Percentiles rank a stretch among this genome's conserved stretches.
phyloP scores from a whole-genome alignment of 2,113 vertebrate genomes.

The Poeciliopsis prolifica region DNA sequence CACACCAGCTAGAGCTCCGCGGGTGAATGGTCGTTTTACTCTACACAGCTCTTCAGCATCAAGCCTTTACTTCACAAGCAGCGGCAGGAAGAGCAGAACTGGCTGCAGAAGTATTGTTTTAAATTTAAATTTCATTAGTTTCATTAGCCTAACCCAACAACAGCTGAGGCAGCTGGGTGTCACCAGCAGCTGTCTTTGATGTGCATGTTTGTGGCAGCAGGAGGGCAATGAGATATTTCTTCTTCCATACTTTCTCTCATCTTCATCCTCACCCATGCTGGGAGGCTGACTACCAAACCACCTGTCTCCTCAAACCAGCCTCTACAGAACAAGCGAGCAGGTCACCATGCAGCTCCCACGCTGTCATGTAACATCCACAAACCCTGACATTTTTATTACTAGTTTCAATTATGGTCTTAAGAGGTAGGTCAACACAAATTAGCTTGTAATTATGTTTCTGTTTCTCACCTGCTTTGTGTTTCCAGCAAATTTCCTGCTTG shows the following conservation, averaged over 20 bases:
- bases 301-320: slow-evolving; percentile 54
- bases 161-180: slow-evolving; percentile 29
- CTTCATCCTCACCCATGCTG: slow-evolving; percentile 59
- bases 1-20: slow-evolving; percentile 9
- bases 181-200: slow-evolving; percentile 50
- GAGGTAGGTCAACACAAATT: too few species aligned
- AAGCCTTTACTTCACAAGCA: not conserved
- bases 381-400: too few species aligned
- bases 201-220: slow-evolving; percentile 56
- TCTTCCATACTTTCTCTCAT: slow-evolving; percentile 35
- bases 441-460: not conserved
- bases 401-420: too few species aligned
- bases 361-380: not conserved
- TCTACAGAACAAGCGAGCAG: not conserved
- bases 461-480: not conserved
- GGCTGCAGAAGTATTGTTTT: not conserved
- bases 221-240: slow-evolving; percentile 55
- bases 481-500: not conserved
- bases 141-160: slow-evolving; percentile 26
- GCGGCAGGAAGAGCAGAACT: slow-evolving; percentile 1
- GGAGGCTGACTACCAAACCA: slow-evolving; percentile 51
- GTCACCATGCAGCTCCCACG: slow-evolving; percentile 3
- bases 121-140: slow-evolving; percentile 30
- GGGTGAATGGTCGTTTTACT: slow-evolving; percentile 22
- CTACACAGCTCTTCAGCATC: slow-evolving; percentile 5